phyloP scores from a whole-genome alignment of 2,113 vertebrate species.

The Dryoscopus gambensis region DNA sequence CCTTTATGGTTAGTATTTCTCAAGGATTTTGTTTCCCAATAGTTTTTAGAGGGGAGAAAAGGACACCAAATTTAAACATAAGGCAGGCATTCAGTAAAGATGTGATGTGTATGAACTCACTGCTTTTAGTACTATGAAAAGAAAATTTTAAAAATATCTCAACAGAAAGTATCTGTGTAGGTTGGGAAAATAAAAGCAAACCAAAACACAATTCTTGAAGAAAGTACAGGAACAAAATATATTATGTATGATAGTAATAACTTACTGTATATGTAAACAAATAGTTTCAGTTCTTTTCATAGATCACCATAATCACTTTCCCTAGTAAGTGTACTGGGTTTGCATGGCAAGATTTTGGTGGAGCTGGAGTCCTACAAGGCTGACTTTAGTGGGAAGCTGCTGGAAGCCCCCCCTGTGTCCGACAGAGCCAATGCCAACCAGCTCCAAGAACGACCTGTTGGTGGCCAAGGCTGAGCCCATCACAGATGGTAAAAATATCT shows the following conservation, averaged over 20 bases:
- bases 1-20: not conserved
- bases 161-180: not conserved
- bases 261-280: not conserved
- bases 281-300: not conserved
- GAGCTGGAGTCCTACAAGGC: not conserved
- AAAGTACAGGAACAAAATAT: not conserved
- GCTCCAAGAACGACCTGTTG: fast-evolving
- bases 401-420: not conserved
- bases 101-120: not conserved
- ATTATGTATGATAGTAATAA: not conserved
- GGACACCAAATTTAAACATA: not conserved
- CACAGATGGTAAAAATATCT: not conserved
- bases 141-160: not conserved
- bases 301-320: not conserved
- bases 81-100: not conserved
- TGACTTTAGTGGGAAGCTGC: not conserved
- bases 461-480: not conserved
- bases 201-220: not conserved
- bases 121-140: not conserved
- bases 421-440: not conserved
- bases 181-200: not conserved
- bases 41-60: not conserved
- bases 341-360: not conserved
- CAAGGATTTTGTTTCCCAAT: not conserved
- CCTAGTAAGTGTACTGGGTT: not conserved